Percentiles rank a stretch among this genome's conserved stretches.
Conservation (phyloP, 2,113 vertebrate species). For the Erythrocercus mccallii region DNA sequence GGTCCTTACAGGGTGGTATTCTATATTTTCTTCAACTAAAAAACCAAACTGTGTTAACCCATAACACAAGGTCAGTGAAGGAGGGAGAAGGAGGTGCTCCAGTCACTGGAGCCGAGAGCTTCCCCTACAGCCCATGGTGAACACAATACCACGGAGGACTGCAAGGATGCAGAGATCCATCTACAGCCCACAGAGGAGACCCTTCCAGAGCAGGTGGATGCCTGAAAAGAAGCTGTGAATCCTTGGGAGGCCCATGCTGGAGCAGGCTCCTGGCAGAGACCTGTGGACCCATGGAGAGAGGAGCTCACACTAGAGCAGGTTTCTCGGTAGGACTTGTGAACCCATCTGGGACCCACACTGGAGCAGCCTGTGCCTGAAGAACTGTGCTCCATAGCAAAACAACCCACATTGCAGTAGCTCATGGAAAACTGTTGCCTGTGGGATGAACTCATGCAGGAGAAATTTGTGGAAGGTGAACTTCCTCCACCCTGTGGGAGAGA, state of each 20-base stretch:
- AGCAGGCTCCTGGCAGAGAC: neutral
- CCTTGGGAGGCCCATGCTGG: neutral
- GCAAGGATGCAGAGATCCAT: neutral
- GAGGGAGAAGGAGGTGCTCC: neutral
- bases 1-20: too few relatives aligned
- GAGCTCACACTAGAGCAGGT: too few relatives aligned
- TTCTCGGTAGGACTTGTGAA: neutral
- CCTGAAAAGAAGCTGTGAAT: neutral
- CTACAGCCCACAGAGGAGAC: neutral
- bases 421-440: neutral
- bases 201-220: neutral
- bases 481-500: neutral
- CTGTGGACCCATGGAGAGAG: too few relatives aligned
- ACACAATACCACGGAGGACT: rapidly evolving
- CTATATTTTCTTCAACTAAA: too few relatives aligned
- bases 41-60: too few relatives aligned
- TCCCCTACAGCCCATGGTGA: neutral
- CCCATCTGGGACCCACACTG: rapidly evolving
- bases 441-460: too few relatives aligned
- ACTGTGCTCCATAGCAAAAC: rapidly evolving
- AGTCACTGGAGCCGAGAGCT: neutral
- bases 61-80: neutral
- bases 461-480: neutral
- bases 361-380: neutral
- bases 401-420: neutral